These are phyloP conservation scores for Calidris pugnax DNA, from an alignment of 2,113 vertebrate species.

Conservation along the genomic window DNA sequence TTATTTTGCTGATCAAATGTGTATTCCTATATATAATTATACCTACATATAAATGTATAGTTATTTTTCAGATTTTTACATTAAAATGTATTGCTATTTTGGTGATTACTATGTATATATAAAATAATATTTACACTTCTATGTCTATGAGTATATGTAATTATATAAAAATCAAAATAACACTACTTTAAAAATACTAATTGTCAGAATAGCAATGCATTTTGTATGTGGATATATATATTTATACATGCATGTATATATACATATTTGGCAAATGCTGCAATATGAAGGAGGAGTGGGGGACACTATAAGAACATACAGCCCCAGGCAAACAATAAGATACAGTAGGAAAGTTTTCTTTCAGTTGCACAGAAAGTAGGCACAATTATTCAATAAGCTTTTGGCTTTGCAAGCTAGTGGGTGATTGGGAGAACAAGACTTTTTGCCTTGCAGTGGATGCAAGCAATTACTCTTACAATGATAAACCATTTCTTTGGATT, in stretches of 20 bases:
- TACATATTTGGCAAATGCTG: not conserved
- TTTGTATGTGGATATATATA: not conserved
- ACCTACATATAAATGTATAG: not conserved
- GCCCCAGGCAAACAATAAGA: not conserved
- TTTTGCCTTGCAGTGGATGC: not conserved
- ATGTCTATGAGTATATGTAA: not conserved
- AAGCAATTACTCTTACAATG: not conserved
- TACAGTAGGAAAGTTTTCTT: not conserved
- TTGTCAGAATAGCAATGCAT: not conserved
- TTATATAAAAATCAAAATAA: not conserved
- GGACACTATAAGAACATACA: not conserved
- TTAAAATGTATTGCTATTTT: not conserved
- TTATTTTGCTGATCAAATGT: not conserved
- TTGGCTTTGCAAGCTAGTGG: not conserved
- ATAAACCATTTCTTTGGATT: not conserved
- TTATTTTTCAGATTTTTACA: not conserved
- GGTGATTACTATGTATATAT: no score
- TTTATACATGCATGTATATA: rapidly evolving
- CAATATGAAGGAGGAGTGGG: not conserved
- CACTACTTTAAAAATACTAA: not conserved
- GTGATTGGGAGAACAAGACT: not conserved
- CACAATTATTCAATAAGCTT: not conserved
- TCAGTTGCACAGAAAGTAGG: not conserved
- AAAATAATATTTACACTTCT: not conserved
- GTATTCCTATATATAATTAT: not conserved